A percentile compares a stretch with the other conserved stretches of the same genome.
These are phyloP conservation scores for Muraenolepis orangiensis DNA, from an alignment of 2,797 vertebrate species.

Conservation along the genomic window DNA sequence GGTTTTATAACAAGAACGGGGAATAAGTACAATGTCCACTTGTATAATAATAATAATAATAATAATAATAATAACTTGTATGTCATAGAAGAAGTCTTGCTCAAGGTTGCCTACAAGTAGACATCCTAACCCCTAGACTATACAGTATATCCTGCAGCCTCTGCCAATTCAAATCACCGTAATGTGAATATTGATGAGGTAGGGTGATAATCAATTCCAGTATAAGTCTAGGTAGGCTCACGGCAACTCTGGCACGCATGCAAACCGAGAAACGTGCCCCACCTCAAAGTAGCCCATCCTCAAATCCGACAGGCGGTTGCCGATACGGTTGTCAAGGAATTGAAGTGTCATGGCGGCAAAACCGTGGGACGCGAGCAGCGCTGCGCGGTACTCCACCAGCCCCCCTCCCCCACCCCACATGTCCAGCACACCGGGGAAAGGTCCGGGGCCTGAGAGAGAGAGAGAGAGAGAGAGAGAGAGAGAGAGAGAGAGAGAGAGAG, in stretches of 20 bases:
- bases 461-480: too few species aligned
- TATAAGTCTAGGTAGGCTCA: background rate
- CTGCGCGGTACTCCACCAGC: slow-evolving; percentile 58
- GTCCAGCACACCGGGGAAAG: slow-evolving; percentile 64
- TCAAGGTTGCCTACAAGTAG: too few species aligned
- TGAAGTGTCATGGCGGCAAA: slow-evolving; percentile 55
- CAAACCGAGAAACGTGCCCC: background rate
- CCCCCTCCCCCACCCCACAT: slow-evolving; percentile 66
- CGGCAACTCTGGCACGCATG: background rate
- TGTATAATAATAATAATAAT: too few species aligned
- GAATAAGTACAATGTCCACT: background rate
- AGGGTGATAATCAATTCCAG: background rate
- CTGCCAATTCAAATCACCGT: background rate
- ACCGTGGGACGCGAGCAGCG: slow-evolving; percentile 60
- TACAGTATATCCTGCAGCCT: too few species aligned
- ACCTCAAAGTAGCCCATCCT: background rate
- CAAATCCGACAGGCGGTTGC: too few species aligned
- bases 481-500: too few species aligned
- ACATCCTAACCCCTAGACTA: background rate
- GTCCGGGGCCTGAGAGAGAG: slow-evolving; percentile 62
- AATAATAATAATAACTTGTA: too few species aligned
- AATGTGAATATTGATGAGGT: background rate
- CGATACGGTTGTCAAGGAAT: too few species aligned
- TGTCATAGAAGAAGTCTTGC: too few species aligned
- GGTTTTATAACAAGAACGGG: background rate